phyloP scores from a whole-genome alignment of 2,797 vertebrate genomes.

The Sebastes nivosus region DNA sequence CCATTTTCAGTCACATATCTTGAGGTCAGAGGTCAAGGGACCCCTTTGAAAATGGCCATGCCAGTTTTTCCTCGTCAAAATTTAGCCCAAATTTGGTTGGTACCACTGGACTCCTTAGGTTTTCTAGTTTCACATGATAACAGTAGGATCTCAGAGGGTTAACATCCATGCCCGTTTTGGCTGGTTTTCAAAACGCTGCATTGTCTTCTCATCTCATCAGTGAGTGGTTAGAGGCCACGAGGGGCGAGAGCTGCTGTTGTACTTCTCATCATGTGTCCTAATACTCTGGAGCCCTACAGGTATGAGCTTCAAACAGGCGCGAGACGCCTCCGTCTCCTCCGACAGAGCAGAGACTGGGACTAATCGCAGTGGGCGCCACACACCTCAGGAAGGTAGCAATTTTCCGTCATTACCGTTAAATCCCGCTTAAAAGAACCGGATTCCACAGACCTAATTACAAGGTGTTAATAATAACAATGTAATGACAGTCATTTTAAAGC shows the following conservation, averaged over 20 bases:
- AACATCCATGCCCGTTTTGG: not conserved
- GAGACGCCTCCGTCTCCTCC: constrained; percentile 56
- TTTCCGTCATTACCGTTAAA: constrained; percentile 98
- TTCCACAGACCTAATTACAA: constrained; percentile 98
- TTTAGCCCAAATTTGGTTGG: no score
- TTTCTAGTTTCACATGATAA: no score
- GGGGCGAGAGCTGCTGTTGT: not conserved
- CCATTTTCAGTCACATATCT: no score
- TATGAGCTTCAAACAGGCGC: constrained; percentile 68
- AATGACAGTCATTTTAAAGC: constrained; percentile 97
- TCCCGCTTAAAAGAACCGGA: constrained; percentile 96
- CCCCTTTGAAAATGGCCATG: no score
- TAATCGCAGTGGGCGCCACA: constrained; percentile 97
- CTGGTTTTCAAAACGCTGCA: not conserved
- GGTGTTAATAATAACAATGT: constrained; percentile 99
- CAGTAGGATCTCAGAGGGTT: not conserved
- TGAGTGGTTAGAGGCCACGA: constrained; percentile 3
- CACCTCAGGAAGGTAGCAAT: constrained; percentile 97
- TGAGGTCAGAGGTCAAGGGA: no score
- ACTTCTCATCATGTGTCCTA: constrained; percentile 45
- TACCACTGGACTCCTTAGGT: no score
- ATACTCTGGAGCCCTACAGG: constrained; percentile 57
- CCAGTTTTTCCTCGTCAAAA: no score
- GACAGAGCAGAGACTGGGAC: constrained; percentile 83
- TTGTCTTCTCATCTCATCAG: not conserved